Evolutionary conservation across 2,888 invertebrate species (phyloP), one percentile per base, ranked within the genome.

Genomic region (Drosophila mettleri): DNA sequence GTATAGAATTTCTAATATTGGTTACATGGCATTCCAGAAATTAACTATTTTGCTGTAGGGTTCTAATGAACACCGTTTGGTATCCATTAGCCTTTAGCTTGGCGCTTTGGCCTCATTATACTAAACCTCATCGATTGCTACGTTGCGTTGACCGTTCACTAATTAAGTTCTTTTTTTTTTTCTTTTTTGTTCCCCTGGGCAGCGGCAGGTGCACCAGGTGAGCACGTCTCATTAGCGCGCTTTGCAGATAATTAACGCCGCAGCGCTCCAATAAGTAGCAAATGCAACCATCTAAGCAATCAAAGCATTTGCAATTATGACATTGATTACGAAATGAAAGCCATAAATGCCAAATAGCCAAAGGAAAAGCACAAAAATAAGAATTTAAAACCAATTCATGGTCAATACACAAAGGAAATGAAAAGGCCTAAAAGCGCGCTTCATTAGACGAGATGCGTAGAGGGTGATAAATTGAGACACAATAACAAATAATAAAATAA

Each of bases 61-160:
- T 16, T 52, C 48, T 81, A 80, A 80, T 75, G 78, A 65, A 49
- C 58, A 52, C 34, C 69, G 68, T 70, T 80, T 41, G 75, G 57
- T 54, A 63, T 63, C 69, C 78, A 83, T 82, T 82, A 82, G 71
- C 83, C 78, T 80, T 69, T 72, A 38, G 80, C 78, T 49, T 67
- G 64, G 65, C 55, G 63, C 58, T 69, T 68, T 65, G 60, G 75
- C 51, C 59, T 65, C 86, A 85, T 82, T 82, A 80, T 45, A 62
- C n/a, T 34, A 62, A 27, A 73, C 64, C 68, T 54, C 58, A 75
- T 69, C 72, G 69, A 81, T 70, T 69, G 63, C 58, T 60, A 43
- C 33, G 57, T 59, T n/a, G n/a, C n/a, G 60, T 53, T 54, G 60
- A 69, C 64, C 61, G 61, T 52, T 61, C 49, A 78, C 83, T 86